Percentiles rank a stretch among this genome's conserved stretches.
Conservation (phyloP, 1,140 invertebrate genomes). For the Pseudomyrmex pallidus region DNA sequence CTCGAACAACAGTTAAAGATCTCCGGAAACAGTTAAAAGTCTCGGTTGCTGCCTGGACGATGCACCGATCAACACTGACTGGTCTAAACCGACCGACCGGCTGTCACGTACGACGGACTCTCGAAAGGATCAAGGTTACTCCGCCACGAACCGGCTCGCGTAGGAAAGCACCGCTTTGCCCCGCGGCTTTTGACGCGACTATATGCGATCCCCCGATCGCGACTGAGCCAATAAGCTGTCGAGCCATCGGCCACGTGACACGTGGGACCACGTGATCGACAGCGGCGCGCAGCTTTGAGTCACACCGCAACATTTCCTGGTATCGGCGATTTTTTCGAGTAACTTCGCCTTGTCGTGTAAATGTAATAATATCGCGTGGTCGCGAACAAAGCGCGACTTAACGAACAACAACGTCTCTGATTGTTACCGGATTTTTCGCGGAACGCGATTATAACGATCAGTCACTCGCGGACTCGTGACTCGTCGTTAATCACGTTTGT, state of each 20-base stretch:
- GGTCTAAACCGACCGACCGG: conserved; percentile 49
- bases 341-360: background rate
- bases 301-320: conserved; percentile 49
- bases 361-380: background rate
- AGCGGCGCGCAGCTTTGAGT: conserved; percentile 21
- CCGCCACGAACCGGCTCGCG: conserved; percentile 63
- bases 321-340: background rate
- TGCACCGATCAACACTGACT: conserved; percentile 67
- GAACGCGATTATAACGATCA: background rate
- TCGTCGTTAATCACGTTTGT: background rate
- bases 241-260: background rate
- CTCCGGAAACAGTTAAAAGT: conserved; percentile 3
- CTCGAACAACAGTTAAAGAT: background rate
- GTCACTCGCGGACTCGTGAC: background rate
- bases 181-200: conserved; percentile 57
- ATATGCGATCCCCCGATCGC: conserved; percentile 55
- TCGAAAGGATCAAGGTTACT: conserved; percentile 75
- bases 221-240: conserved; percentile 27
- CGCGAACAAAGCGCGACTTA: background rate
- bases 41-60: conserved; percentile 57
- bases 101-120: conserved; percentile 66
- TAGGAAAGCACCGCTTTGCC: conserved; percentile 64
- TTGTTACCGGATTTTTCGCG: too few relatives aligned
- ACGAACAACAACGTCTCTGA: background rate
- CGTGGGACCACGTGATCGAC: conserved; percentile 31